A percentile compares a stretch with the other conserved stretches of the same genome.
These are phyloP conservation scores for Hepsetus odoe DNA, from an alignment of 2,113 vertebrate species.

Conservation along the genomic window DNA sequence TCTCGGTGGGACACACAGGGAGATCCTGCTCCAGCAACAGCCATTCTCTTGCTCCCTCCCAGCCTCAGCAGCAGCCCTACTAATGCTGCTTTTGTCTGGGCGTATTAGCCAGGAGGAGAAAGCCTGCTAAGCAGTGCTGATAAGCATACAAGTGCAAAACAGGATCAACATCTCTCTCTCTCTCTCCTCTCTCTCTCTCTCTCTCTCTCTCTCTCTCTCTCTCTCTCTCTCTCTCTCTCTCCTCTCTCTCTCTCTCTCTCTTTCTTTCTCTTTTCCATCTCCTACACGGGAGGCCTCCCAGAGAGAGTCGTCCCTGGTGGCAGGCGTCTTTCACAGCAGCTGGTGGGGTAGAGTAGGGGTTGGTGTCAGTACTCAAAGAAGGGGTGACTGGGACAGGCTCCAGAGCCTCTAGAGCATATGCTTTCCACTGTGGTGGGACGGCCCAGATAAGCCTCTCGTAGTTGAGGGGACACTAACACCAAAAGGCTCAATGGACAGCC, in stretches of 20 bases:
- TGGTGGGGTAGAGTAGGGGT: constrained; percentile 33
- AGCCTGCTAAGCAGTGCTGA: constrained; percentile 58
- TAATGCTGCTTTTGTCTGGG: constrained; percentile 77
- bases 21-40: constrained; percentile 56
- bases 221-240: constrained; percentile 67
- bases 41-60: constrained; percentile 66
- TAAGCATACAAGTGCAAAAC: constrained; percentile 80
- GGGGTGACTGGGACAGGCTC: constrained; percentile 30
- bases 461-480: constrained; percentile 1
- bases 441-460: constrained; percentile 35
- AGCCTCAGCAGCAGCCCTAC: constrained; percentile 62
- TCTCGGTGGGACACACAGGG: constrained; percentile 20
- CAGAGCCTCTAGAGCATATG: constrained; percentile 17
- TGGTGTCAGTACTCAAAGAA: constrained; percentile 40
- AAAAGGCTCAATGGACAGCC: constrained; percentile 7
- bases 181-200: constrained; percentile 50
- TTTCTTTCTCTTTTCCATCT: constrained; percentile 19
- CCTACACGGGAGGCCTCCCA: constrained; percentile 36
- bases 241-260: too few relatives aligned
- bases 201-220: constrained; percentile 51
- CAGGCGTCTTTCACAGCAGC: constrained; percentile 37
- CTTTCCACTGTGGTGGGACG: constrained; percentile 34
- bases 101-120: constrained; percentile 65
- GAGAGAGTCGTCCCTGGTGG: constrained; percentile 36
- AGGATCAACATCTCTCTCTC: constrained; percentile 74